Evolutionary conservation across 2,797 vertebrate genomes (phyloP).

Genomic region (Xyrichtys novacula): DNA sequence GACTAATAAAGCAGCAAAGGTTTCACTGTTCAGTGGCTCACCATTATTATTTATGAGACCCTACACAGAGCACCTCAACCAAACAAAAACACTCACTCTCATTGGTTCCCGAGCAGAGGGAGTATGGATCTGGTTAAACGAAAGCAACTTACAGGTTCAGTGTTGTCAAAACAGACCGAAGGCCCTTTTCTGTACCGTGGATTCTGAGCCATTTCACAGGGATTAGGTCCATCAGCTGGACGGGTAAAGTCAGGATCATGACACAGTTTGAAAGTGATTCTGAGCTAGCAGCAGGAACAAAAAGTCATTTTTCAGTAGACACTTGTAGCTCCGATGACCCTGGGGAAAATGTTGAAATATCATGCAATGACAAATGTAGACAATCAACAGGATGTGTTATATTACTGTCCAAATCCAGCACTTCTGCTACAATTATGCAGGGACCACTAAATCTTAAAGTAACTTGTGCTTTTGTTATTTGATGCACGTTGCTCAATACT

Average conservation of each 20-base stretch:
- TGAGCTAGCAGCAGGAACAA: neutral
- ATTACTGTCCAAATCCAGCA: conserved; percentile 5
- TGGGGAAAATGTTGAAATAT: neutral
- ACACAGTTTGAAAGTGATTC: conserved; percentile 13
- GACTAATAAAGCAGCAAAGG: no score
- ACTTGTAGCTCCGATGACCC: neutral
- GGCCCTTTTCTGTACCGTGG: conserved; percentile 95
- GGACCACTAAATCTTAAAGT: neutral
- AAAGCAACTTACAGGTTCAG: conserved; percentile 86
- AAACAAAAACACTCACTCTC: neutral
- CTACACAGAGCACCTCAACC: conserved; percentile 6
- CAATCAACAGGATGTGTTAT: conserved; percentile 1
- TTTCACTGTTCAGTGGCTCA: no score
- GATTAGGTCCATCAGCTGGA: conserved; percentile 92
- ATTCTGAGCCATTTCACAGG: conserved; percentile 89
- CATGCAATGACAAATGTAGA: conserved; percentile 2
- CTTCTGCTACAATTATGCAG: neutral
- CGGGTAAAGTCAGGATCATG: conserved; percentile 80
- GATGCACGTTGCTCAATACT: conserved; percentile 38
- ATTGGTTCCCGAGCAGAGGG: conserved; percentile 7
- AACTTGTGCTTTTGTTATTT: conserved; percentile 1
- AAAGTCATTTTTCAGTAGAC: neutral
- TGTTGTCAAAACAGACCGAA: conserved; percentile 91
- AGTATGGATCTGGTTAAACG: neutral
- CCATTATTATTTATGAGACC: no score